phyloP scores from a whole-genome alignment of 2,113 vertebrate genomes.

The Cinclus mexicanus region DNA sequence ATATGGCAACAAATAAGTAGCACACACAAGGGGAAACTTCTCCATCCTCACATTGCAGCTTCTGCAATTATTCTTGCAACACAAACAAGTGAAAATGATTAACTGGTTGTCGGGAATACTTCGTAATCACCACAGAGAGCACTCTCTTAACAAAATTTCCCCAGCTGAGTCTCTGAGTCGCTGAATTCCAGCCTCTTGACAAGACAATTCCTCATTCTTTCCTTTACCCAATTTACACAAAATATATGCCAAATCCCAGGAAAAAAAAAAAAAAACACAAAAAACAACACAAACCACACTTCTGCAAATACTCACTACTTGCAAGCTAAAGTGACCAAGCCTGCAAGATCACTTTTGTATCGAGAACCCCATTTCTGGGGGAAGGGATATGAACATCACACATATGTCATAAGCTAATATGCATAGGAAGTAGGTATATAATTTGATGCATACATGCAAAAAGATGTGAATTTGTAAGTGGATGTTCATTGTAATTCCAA shows the following conservation, averaged over 20 bases:
- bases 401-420: background rate
- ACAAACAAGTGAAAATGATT: background rate
- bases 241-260: background rate
- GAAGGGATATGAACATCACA: background rate
- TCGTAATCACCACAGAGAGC: background rate
- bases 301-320: background rate
- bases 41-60: background rate
- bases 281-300: background rate
- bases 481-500: background rate
- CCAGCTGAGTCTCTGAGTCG: background rate
- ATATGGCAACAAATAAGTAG: background rate
- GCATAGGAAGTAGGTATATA: background rate
- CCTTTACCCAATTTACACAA: background rate
- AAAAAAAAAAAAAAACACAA: background rate
- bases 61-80: background rate
- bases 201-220: background rate
- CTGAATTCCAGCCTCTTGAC: conserved; percentile 8
- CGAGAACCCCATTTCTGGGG: accelerated
- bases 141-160: background rate
- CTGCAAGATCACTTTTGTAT: background rate
- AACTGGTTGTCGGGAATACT: background rate
- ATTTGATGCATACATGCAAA: background rate
- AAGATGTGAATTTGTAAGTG: background rate
- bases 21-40: background rate
- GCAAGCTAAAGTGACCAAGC: background rate